These are phyloP conservation scores for Tribolium madens DNA, from an alignment of 1,140 invertebrate genomes.

Conservation along the genomic window DNA sequence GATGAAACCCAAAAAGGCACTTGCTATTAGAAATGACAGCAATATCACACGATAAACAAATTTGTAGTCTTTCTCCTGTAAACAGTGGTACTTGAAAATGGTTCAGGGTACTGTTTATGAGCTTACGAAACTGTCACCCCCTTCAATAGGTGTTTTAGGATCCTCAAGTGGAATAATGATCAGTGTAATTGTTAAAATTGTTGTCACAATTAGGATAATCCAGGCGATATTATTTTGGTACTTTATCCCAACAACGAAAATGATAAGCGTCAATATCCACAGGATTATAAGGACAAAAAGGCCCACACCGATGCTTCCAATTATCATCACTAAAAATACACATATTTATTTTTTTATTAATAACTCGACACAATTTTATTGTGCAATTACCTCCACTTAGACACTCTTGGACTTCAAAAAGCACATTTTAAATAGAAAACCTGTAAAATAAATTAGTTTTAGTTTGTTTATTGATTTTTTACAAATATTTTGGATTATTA, in stretches of 20 bases:
- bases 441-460: no score
- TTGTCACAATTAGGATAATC: slow-evolving; percentile 66
- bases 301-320: slow-evolving; percentile 70
- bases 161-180: slow-evolving; percentile 68
- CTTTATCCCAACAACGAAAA: slow-evolving; percentile 70
- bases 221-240: slow-evolving; percentile 70
- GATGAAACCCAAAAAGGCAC: slow-evolving; percentile 66
- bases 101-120: not conserved
- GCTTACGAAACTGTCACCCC: slow-evolving; percentile 58
- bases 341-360: not conserved
- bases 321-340: slow-evolving; percentile 65
- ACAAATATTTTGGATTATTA: no score
- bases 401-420: no score
- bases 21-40: slow-evolving; percentile 66
- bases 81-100: slow-evolving; percentile 57
- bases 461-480: no score
- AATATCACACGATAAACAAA: slow-evolving; percentile 70
- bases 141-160: slow-evolving; percentile 61
- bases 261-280: slow-evolving; percentile 69
- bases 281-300: slow-evolving; percentile 70
- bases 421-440: no score
- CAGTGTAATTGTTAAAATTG: slow-evolving; percentile 69
- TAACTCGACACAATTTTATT: no score
- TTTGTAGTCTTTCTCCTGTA: slow-evolving; percentile 71
- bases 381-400: no score